A percentile compares a stretch with the other conserved stretches of the same genome.
Evolutionary conservation across 2,888 invertebrate species (phyloP).

Genomic region (Parnassius smintheus): DNA sequence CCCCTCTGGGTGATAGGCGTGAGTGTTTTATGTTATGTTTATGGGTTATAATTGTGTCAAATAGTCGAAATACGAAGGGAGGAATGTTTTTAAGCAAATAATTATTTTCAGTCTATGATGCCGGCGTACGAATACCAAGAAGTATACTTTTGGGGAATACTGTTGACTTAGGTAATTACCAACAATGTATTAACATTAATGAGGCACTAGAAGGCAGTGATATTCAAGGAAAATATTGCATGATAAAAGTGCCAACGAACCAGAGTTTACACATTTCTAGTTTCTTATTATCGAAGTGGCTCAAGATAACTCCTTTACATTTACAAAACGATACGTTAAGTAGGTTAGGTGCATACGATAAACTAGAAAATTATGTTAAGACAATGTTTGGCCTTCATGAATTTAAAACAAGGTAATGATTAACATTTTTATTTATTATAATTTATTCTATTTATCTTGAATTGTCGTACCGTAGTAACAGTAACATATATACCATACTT

Average conservation of each 20-base stretch:
- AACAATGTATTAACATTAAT: conserved; percentile 52
- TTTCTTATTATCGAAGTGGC: conserved; percentile 5
- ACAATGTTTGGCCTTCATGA: conserved; percentile 3
- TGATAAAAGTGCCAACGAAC: conserved; percentile 43
- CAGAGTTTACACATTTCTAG: conserved; percentile 37
- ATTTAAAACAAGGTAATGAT: conserved; percentile 13
- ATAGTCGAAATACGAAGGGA: too few species aligned
- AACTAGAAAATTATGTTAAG: conserved; percentile 4
- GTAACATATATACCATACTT: too few species aligned
- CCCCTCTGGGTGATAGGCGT: too few species aligned
- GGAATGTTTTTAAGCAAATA: not conserved
- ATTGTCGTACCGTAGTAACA: too few species aligned
- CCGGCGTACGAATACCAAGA: conserved; percentile 62
- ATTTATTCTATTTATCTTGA: too few species aligned
- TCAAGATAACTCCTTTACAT: not conserved
- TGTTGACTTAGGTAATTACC: conserved; percentile 62
- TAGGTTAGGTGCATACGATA: not conserved
- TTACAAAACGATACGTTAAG: not conserved
- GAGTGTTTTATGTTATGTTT: too few species aligned
- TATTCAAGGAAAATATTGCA: conserved; percentile 70
- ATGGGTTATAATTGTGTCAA: too few species aligned
- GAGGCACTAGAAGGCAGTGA: conserved; percentile 35
- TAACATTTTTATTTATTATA: not conserved
- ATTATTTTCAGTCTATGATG: conserved; percentile 60
- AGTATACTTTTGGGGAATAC: conserved; percentile 59